Percentiles rank a stretch among this genome's conserved stretches.
Conservation (phyloP, 2,888 invertebrate genomes). For the Scaptomyza caliginosa region DNA sequence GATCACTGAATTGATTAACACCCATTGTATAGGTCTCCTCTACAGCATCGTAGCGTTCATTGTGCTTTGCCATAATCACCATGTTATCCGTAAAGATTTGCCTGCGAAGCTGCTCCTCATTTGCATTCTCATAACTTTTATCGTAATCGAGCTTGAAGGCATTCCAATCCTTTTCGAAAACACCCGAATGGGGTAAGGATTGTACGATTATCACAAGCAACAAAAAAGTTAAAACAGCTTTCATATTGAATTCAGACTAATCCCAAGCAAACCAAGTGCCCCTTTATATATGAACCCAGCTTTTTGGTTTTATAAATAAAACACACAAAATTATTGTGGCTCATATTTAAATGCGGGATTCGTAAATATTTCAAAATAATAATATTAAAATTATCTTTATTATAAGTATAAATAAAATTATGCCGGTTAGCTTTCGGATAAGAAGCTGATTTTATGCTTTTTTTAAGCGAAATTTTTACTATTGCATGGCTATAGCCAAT, state of each 20-base stretch:
- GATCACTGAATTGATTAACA: slow-evolving; percentile 93
- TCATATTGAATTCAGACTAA: slow-evolving; percentile 17
- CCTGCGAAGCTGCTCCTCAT: slow-evolving; percentile 92
- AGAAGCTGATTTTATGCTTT: no score
- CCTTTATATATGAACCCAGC: slow-evolving; percentile 82
- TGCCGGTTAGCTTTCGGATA: no score
- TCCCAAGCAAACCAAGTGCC: not conserved
- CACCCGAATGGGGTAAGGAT: not conserved
- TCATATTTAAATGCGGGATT: slow-evolving; percentile 5
- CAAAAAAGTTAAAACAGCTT: slow-evolving; percentile 3
- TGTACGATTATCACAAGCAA: not conserved
- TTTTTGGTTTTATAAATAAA: no score
- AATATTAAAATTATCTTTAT: no score
- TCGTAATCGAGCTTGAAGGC: slow-evolving; percentile 84
- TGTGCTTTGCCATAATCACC: slow-evolving; percentile 92
- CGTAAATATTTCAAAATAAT: no score
- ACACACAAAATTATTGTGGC: no score
- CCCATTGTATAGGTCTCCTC: slow-evolving; percentile 87
- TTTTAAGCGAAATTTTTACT: no score
- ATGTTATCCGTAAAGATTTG: slow-evolving; percentile 95
- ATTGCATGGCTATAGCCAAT: slow-evolving; percentile 79
- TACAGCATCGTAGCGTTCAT: slow-evolving; percentile 88
- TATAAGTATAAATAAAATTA: no score
- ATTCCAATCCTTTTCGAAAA: slow-evolving; percentile 15
- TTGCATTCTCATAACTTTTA: slow-evolving; percentile 88